Conservation (phyloP, 2,113 vertebrate genomes). For the Leucosticte australis region DNA sequence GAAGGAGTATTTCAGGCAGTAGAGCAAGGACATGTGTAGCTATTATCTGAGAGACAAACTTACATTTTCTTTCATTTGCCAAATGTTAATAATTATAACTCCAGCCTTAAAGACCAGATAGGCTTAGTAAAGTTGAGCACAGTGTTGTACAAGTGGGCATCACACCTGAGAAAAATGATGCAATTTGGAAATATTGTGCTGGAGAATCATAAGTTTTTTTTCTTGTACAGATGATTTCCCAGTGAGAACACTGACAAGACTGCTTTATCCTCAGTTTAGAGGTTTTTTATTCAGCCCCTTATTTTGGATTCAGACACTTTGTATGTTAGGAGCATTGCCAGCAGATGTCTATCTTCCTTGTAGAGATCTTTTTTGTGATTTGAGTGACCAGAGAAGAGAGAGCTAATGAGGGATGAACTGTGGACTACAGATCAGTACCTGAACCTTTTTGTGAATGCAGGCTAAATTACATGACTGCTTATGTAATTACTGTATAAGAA, state of each 20-base stretch:
- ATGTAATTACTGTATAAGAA: not conserved
- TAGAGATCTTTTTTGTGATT: not conserved
- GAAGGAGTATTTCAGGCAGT: not conserved
- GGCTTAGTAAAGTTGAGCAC: not conserved
- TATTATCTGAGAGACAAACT: not conserved
- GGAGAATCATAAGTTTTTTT: not conserved
- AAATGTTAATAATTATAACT: not conserved
- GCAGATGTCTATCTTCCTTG: not conserved
- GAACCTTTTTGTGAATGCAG: not conserved
- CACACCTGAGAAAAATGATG: not conserved
- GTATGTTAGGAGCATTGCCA: not conserved
- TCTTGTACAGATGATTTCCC: not conserved
- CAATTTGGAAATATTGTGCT: not conserved
- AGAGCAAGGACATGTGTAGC: not conserved
- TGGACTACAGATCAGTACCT: not conserved
- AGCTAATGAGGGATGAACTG: not conserved
- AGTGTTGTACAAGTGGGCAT: not conserved
- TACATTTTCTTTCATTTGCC: not conserved
- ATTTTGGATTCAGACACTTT: not conserved
- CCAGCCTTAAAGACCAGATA: not conserved
- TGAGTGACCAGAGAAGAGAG: not conserved
- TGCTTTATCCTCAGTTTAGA: not conserved
- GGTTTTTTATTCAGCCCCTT: not conserved
- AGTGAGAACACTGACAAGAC: not conserved
- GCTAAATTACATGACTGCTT: not conserved